A percentile compares a stretch with the other conserved stretches of the same genome.
Conservation (phyloP, 2,888 invertebrate genomes). For the Microctonus aethiopoides region DNA sequence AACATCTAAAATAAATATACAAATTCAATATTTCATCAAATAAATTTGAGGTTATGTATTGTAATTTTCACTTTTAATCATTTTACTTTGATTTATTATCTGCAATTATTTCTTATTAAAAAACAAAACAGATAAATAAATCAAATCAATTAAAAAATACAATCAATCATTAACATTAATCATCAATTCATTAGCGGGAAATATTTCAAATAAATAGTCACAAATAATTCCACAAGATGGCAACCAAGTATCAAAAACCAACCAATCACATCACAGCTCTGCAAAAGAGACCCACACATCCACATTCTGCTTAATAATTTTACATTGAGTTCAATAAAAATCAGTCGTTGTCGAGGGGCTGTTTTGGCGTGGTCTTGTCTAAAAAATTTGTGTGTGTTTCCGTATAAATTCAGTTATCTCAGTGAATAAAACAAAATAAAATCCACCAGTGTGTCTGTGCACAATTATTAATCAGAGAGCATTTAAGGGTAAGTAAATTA, state of each 20-base stretch:
- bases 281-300: too few relatives aligned
- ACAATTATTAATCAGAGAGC: neutral
- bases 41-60: too few relatives aligned
- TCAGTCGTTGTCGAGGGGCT: constrained; percentile 50
- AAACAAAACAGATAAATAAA: too few relatives aligned
- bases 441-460: neutral
- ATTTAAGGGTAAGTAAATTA: constrained; percentile 42
- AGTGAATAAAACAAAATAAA: constrained; percentile 33
- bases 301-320: constrained; percentile 35
- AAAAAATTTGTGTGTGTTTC: constrained; percentile 18
- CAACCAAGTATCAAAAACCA: neutral
- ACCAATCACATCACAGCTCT: too few relatives aligned
- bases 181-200: too few relatives aligned
- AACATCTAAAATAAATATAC: too few relatives aligned
- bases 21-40: too few relatives aligned
- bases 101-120: too few relatives aligned
- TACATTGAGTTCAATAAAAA: constrained; percentile 58
- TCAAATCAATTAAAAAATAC: too few relatives aligned
- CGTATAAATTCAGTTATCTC: constrained; percentile 16
- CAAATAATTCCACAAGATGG: neutral
- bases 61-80: too few relatives aligned
- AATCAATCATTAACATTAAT: too few relatives aligned
- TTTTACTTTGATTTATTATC: too few relatives aligned
- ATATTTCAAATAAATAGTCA: neutral
- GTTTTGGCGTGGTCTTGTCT: constrained; percentile 46